Evolutionary conservation across 2,888 invertebrate genomes (phyloP), one percentile per base, ranked within the genome.

Genomic region (Hydriomena furcata): DNA sequence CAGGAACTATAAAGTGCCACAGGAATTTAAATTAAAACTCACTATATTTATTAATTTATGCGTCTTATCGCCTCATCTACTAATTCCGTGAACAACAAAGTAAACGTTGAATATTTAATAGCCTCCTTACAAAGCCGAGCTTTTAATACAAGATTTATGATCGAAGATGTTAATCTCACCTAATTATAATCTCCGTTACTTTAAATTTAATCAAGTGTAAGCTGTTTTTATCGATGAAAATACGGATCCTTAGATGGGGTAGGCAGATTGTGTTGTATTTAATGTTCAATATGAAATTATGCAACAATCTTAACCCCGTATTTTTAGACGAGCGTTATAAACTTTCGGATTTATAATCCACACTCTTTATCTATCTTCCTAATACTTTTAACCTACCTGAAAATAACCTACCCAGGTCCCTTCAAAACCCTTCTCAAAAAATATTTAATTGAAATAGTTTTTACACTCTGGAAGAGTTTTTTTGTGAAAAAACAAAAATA

Each of bases 121-220:
- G 36, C n/a, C 20, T 32, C 25, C 32, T 46, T 31, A 34, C 38
- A 43, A 52, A 34, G 38, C 56, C 52, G 44, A 61, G 61, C 61
- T 51, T 63, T 63, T 68, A 63, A 41, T 49, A 45, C 13, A 55
- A 65, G 71, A 73, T 73, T 69, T 73, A 72, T 67, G 63, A 44
- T 40, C 49, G 8, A 28, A 67, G 71, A 73, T 75, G 35, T 35
- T 65, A 58, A 75, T 74, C 72, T 50, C 20, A 12, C 58, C 62
- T 79, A 79, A 84, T 82, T 79, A 76, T 76, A 71, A 64, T 63
- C 68, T 73, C 64, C 65, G 68, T 66, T 68, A 66, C 56, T 62
- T 80, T 76, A 82, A 83, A 82, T 82, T 76, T 76, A 82, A 83
- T 83, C 71, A 77, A 73, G 58, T 60, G 55, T 32, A 32, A 37